Percentiles rank a stretch among this genome's conserved stretches.
phyloP scores from a whole-genome alignment of 2,888 invertebrate species.

The Koerneria pararmatus region DNA sequence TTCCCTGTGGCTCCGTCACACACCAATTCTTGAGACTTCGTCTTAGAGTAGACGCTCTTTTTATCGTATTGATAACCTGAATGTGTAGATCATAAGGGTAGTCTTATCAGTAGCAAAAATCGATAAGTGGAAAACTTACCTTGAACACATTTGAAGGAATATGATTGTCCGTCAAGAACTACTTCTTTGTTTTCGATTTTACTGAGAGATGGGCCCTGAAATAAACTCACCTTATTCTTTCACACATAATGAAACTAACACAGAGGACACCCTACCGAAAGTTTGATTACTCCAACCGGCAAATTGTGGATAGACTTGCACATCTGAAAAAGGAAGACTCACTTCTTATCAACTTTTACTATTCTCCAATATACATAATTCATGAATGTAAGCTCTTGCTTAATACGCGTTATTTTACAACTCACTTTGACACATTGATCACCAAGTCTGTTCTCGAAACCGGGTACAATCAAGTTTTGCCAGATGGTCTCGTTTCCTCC shows the following conservation, averaged over 20 bases:
- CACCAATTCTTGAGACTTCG: slow-evolving; percentile 4
- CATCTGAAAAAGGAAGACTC: too few relatives aligned
- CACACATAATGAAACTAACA: too few relatives aligned
- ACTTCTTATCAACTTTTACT: too few relatives aligned
- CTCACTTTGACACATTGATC: slow-evolving; percentile 18
- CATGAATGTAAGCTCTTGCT: too few relatives aligned
- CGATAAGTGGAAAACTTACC: too few relatives aligned
- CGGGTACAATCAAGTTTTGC: background rate
- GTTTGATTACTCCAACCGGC: slow-evolving; percentile 12
- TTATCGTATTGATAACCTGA: too few relatives aligned
- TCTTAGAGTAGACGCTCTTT: too few relatives aligned
- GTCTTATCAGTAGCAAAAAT: too few relatives aligned
- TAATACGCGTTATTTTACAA: too few relatives aligned
- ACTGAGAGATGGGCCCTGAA: background rate
- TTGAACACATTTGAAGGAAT: slow-evolving; percentile 1
- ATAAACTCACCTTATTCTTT: background rate
- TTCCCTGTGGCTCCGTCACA: slow-evolving; percentile 11
- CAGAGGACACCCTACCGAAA: background rate
- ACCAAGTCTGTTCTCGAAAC: slow-evolving; percentile 7
- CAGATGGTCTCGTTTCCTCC: slow-evolving; percentile 15
- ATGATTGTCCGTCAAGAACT: slow-evolving; percentile 2
- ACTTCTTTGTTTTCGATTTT: background rate
- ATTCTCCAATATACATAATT: too few relatives aligned
- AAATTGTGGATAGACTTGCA: slow-evolving; percentile 3
- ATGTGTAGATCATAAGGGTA: too few relatives aligned